A percentile compares a stretch with the other conserved stretches of the same genome.
Conservation (phyloP, 2,888 invertebrate genomes). For the Saturnia pavonia region DNA sequence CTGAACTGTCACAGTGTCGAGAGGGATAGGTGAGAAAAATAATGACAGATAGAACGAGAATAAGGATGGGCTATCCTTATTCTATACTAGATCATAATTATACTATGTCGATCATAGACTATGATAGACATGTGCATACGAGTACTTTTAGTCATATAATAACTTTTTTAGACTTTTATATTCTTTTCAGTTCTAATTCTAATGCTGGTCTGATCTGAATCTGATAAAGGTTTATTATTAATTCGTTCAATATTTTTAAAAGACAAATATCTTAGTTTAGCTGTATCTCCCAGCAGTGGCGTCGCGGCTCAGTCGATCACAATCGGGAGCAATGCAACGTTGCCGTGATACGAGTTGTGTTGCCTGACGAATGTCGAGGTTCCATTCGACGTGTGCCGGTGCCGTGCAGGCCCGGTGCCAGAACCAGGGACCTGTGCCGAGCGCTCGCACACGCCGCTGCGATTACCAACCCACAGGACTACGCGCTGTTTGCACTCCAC, state of each 20-base stretch:
- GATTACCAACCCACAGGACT: slow-evolving; percentile 98
- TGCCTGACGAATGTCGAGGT: slow-evolving; percentile 96
- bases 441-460: slow-evolving; percentile 97
- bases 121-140: too few relatives aligned
- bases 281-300: slow-evolving; percentile 56
- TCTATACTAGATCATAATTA: too few relatives aligned
- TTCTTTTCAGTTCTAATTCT: too few relatives aligned
- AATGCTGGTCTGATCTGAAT: too few relatives aligned
- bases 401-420: slow-evolving; percentile 96
- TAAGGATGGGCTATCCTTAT: too few relatives aligned
- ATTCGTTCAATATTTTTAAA: not conserved
- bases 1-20: too few relatives aligned
- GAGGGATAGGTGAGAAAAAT: too few relatives aligned
- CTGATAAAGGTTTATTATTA: too few relatives aligned
- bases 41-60: too few relatives aligned
- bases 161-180: too few relatives aligned
- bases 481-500: slow-evolving; percentile 93
- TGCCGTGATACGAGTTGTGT: slow-evolving; percentile 91
- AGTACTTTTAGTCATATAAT: too few relatives aligned
- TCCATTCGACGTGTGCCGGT: slow-evolving; percentile 95
- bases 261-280: not conserved
- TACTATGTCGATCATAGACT: too few relatives aligned
- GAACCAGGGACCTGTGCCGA: slow-evolving; percentile 95
- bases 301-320: slow-evolving; percentile 76
- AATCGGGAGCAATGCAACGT: slow-evolving; percentile 50